Evolutionary conservation across 2,888 invertebrate genomes (phyloP), one percentile per base, ranked within the genome.

Genomic region (Amiota communis): DNA sequence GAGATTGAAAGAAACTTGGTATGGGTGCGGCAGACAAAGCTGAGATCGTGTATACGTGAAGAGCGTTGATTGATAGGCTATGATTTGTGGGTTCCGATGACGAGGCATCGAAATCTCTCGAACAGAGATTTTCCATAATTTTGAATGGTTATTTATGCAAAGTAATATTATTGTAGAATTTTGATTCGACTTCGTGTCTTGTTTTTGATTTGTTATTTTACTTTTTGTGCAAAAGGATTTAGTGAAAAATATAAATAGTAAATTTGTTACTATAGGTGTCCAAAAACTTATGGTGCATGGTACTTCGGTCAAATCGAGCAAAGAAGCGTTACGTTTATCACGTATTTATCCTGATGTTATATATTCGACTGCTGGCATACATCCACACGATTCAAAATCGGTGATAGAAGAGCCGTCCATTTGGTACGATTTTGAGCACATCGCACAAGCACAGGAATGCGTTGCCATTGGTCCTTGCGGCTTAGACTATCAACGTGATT

Each of bases 381-480:
- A 97, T 91, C 97, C 97, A 1, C 97, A 97, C 90, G 97, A 97
- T 91, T 97, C 97, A 0, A 97, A 97, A 90, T 95, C 96, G 2
- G 94, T 93, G 90, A 91, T 93, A 65, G 93, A 94, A 76, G 94
- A 90, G 79, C 90, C 94, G 82, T 92, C 92, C 74, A 90, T 91
- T 87, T 97, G 97, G 97, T 92, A 93, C 59, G 95, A 96, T 86
- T 90, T 97, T 73, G 92, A 92, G 84, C 92, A 92, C 78, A 93
- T 96, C 79, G 95, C 96, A 17, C 91, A 92, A 70, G 96, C 96
- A 86, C 93, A 94, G 3, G 97, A 97, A 91, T 97, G 97, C 89
- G 97, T 98, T 48, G 97, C 97, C 2, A 92, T 98, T 57, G 98
- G 98, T 20, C 97, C 97, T 89, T 98, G 98, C 89, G 98, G 98